phyloP scores from a whole-genome alignment of 2,113 vertebrate genomes.

The Grallaria varia region DNA sequence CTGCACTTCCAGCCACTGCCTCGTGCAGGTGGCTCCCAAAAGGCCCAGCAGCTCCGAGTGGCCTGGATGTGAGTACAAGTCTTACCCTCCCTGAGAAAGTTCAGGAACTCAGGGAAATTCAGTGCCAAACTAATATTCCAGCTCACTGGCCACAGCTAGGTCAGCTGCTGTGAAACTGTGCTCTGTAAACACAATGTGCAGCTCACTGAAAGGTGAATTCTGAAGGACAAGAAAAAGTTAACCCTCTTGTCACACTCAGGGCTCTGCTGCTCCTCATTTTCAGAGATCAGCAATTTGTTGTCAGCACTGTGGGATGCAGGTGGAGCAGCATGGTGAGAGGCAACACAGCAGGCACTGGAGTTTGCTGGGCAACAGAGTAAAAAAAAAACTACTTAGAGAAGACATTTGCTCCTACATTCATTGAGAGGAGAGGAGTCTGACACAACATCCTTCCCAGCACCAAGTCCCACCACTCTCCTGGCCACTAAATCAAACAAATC shows the following conservation, averaged over 20 bases:
- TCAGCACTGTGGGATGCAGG: background rate
- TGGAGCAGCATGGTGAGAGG: background rate
- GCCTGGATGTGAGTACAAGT: background rate
- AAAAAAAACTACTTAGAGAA: background rate
- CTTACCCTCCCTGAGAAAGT: background rate
- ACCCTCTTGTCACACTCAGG: background rate
- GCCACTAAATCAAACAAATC: background rate
- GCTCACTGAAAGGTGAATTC: constrained; percentile 1
- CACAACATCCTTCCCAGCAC: background rate
- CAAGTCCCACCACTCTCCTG: background rate
- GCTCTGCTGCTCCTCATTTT: background rate
- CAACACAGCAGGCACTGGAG: background rate
- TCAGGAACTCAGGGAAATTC: background rate
- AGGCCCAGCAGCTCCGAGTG: background rate
- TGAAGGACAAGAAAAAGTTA: constrained; percentile 21
- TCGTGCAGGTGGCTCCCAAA: background rate
- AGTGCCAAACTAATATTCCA: constrained; percentile 7
- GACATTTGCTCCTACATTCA: background rate
- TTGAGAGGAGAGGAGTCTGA: background rate
- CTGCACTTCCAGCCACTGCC: background rate
- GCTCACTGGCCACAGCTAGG: background rate
- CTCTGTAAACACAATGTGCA: constrained; percentile 14
- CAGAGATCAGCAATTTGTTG: background rate
- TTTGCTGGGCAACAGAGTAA: background rate
- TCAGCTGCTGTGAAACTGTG: constrained; percentile 1